Evolutionary conservation across 2,888 invertebrate genomes (phyloP).

Genomic region (Zygaena filipendulae): DNA sequence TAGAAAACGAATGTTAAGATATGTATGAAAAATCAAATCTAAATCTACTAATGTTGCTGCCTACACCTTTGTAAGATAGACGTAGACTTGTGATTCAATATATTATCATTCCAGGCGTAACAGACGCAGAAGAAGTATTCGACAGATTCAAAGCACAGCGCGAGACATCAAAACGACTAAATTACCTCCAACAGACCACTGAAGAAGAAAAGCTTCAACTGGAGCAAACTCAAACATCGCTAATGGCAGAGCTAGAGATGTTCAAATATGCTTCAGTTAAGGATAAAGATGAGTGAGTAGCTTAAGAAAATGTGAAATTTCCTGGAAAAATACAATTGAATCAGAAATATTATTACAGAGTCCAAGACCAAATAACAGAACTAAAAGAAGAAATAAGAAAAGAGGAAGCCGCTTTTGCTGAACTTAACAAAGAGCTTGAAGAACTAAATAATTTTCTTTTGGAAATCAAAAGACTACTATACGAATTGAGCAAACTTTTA

Average conservation of each 20-base stretch:
- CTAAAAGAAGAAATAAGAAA: constrained; percentile 69
- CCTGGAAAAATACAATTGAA: no score
- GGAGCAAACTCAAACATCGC: constrained; percentile 73
- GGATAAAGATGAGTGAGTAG: constrained; percentile 78
- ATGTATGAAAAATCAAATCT: no score
- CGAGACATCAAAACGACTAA: constrained; percentile 76
- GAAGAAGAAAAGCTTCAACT: constrained; percentile 79
- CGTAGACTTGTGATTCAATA: no score
- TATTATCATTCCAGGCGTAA: constrained; percentile 68
- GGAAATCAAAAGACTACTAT: constrained; percentile 53
- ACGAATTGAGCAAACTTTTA: constrained; percentile 49
- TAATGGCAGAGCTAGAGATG: constrained; percentile 76
- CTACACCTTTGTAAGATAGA: no score
- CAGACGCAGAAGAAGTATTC: constrained; percentile 78
- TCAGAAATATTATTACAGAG: no score
- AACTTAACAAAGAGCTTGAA: constrained; percentile 37
- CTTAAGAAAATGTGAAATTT: no score
- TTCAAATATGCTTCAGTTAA: constrained; percentile 84
- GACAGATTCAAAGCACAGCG: constrained; percentile 78
- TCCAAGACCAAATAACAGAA: constrained; percentile 75
- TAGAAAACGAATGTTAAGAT: no score
- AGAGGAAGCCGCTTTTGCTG: constrained; percentile 38
- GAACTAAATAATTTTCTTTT: constrained; percentile 44
- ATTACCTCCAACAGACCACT: constrained; percentile 75
- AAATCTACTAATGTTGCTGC: no score